These are phyloP conservation scores for Atopsyche davidsoni DNA, from an alignment of 1,140 invertebrate genomes.

Conservation along the genomic window DNA sequence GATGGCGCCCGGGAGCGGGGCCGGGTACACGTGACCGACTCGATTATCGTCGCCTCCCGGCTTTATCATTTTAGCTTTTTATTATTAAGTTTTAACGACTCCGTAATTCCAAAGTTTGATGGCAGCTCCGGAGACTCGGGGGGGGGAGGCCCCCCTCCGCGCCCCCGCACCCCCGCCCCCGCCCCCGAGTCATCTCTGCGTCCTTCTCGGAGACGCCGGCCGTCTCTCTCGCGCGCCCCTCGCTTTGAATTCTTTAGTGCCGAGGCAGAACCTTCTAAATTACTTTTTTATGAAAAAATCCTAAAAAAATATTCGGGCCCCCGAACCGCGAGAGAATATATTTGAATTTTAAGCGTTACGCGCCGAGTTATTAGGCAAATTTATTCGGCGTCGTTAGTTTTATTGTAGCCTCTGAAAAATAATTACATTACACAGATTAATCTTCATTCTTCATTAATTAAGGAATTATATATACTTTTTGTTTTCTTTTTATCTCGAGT, in stretches of 20 bases:
- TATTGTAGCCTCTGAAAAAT: too few species aligned
- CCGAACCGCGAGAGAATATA: too few species aligned
- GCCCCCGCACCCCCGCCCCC: not conserved
- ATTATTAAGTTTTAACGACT: constrained; percentile 32
- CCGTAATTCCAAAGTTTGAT: constrained; percentile 32
- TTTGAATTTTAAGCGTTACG: too few species aligned
- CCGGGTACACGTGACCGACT: constrained; percentile 27
- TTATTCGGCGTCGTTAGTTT: too few species aligned
- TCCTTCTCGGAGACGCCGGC: too few species aligned
- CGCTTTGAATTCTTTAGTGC: not conserved
- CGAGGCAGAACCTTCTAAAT: not conserved
- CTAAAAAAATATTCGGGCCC: too few species aligned
- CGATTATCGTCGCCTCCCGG: constrained; percentile 28
- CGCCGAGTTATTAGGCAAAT: too few species aligned
- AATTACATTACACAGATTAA: too few species aligned
- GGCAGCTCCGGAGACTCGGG: constrained; percentile 18
- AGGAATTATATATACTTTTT: not conserved
- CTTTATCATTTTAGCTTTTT: constrained; percentile 31
- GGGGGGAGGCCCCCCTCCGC: constrained; percentile 6
- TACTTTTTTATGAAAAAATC: not conserved
- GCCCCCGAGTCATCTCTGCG: not conserved
- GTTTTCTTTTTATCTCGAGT: too few species aligned
- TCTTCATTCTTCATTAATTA: not conserved
- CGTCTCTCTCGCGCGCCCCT: too few species aligned
- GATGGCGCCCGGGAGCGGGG: too few species aligned